These are phyloP conservation scores for Crotalus tigris DNA, from an alignment of 2,113 vertebrate genomes.

Conservation along the genomic window DNA sequence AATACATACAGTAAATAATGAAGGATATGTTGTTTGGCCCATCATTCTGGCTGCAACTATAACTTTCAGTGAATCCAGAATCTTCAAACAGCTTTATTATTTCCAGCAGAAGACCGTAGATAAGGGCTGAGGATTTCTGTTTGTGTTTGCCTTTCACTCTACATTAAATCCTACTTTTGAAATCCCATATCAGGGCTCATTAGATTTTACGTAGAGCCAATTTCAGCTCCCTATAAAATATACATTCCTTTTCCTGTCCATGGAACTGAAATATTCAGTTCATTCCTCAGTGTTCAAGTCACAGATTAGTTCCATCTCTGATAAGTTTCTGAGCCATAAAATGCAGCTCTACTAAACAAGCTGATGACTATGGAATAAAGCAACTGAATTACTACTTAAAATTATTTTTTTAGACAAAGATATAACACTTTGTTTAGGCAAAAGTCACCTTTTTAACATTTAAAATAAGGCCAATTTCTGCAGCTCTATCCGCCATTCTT, in stretches of 20 bases:
- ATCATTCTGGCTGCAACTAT: neutral
- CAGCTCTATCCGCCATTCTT: slow-evolving; percentile 7
- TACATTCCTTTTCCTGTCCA: slow-evolving; percentile 27
- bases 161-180: slow-evolving; percentile 31
- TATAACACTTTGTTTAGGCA: slow-evolving; percentile 34
- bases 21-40: neutral
- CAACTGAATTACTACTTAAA: slow-evolving; percentile 57
- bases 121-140: slow-evolving; percentile 22
- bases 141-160: slow-evolving; percentile 14
- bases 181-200: slow-evolving; percentile 44
- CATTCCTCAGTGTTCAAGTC: slow-evolving; percentile 41
- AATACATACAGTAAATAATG: neutral
- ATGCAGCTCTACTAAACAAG: slow-evolving; percentile 50
- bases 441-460: neutral
- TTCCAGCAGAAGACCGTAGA: slow-evolving; percentile 3
- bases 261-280: slow-evolving; percentile 49
- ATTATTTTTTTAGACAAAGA: slow-evolving; percentile 60
- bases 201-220: slow-evolving; percentile 56
- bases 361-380: slow-evolving; percentile 54
- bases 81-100: slow-evolving; percentile 29
- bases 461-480: slow-evolving; percentile 40
- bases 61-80: neutral
- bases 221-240: slow-evolving; percentile 56
- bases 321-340: slow-evolving; percentile 54
- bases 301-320: slow-evolving; percentile 36